Evolutionary conservation across 1,140 invertebrate species (phyloP).

Genomic region (Drosophila truncata): DNA sequence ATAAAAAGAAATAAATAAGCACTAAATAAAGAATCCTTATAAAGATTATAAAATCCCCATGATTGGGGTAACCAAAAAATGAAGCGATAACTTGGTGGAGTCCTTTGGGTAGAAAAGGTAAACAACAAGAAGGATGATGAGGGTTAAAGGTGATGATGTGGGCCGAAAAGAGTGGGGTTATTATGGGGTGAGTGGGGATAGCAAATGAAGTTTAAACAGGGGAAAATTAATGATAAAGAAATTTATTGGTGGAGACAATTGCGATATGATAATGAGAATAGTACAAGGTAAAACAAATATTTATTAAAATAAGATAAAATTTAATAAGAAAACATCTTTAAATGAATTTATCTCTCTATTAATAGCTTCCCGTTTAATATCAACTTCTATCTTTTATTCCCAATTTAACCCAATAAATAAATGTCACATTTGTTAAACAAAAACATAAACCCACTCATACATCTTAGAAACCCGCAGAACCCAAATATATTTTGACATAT

Average conservation of each 20-base stretch:
- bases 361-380: no score
- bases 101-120: slow-evolving; percentile 8
- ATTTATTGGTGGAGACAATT: neutral
- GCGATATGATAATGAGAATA: neutral
- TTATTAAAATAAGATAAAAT: neutral
- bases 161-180: neutral
- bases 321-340: neutral
- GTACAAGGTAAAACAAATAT: neutral
- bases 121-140: slow-evolving; percentile 9
- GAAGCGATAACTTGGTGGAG: neutral
- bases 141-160: slow-evolving; percentile 24
- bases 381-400: neutral
- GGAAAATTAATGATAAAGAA: neutral
- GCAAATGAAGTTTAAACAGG: slow-evolving; percentile 1
- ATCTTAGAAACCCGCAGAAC: neutral
- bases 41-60: neutral
- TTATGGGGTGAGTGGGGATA: neutral
- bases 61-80: neutral
- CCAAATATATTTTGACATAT: slow-evolving; percentile 7
- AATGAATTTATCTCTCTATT: neutral
- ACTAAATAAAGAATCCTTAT: neutral
- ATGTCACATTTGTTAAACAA: neutral
- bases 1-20: neutral
- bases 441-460: neutral
- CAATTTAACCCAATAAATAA: neutral